Evolutionary conservation across 2,888 invertebrate genomes (phyloP), one percentile per base, ranked within the genome.

Genomic region (Coelogynopora nodosa): DNA sequence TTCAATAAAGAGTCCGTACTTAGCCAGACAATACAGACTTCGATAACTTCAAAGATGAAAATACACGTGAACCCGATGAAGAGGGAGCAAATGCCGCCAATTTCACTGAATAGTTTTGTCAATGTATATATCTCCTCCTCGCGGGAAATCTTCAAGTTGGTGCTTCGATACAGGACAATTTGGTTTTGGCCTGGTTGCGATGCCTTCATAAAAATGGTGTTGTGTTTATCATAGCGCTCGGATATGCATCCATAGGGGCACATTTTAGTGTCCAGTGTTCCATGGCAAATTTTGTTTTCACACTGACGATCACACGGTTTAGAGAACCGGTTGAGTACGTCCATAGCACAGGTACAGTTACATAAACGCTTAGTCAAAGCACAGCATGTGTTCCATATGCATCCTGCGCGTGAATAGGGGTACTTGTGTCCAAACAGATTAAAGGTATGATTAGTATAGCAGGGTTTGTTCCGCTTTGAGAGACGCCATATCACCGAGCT

Each of bases 1-100:
- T 10, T 49, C 18, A 18, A 49, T 10, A 49, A 18, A 49, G 74
- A 74, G 23, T 74, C 2, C 27, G 28, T 27, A 29, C 85, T 85
- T 2, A 67, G 18, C 85, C 85, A 85, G 2, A 85, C 26, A 85
- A 85, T 85, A 0, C 67, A 26, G n/a, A 67, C 67, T 30, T 85
- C 85, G 2, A 85, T 0, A n/a, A 85, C 28, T 30, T 85, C 85
- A 74, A 85, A 85, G 0, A 85, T 67, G 23, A 81, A 85, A 2
- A 85, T 85, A 67, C 85, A 85, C 23, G 67, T 85, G 74, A 85
- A 85, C 0, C 85, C 85, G 23, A 85, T 85, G 29, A 85, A 85
- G 2, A 85, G 30, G 67, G 85, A 85, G 27, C 85, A 85, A 0
- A 85, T 67, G 0, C 85, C 85, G 2, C 85, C 85, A 26, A 85